Conservation (phyloP, 2,113 vertebrate genomes). For the Pipra filicauda region DNA sequence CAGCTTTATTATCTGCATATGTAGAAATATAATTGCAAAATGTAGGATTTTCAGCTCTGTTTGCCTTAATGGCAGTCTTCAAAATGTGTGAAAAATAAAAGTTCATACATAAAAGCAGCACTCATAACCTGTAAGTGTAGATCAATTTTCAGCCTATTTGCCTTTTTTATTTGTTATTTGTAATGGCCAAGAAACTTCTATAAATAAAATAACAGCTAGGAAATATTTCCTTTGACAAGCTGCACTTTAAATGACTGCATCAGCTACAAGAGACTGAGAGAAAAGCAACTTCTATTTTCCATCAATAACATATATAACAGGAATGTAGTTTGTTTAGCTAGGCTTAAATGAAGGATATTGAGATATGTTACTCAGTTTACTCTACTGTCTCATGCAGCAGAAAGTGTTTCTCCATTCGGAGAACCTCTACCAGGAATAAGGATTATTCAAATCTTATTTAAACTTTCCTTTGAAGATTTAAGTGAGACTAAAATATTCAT, state of each 20-base stretch:
- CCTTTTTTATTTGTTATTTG: not conserved
- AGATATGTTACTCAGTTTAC: not conserved
- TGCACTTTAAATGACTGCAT: not conserved
- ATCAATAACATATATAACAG: not conserved
- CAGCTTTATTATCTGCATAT: not conserved
- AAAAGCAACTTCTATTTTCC: not conserved
- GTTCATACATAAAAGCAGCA: not conserved
- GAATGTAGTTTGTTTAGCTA: not conserved
- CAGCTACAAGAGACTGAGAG: not conserved
- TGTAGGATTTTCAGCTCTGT: not conserved
- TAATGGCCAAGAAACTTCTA: not conserved
- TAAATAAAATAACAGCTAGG: not conserved
- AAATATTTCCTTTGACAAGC: not conserved
- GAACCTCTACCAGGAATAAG: not conserved
- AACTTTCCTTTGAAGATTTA: not conserved
- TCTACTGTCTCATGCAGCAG: not conserved
- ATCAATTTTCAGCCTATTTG: not conserved
- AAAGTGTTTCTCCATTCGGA: not conserved
- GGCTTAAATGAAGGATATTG: not conserved
- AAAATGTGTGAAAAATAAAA: not conserved
- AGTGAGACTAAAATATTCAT: not conserved
- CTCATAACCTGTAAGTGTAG: not conserved
- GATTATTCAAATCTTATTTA: not conserved
- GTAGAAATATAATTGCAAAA: not conserved
- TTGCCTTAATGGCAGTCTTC: not conserved